Percentiles rank a stretch among this genome's conserved stretches.
Conservation (phyloP, 1,140 invertebrate genomes). For the Latrodectus geometricus region DNA sequence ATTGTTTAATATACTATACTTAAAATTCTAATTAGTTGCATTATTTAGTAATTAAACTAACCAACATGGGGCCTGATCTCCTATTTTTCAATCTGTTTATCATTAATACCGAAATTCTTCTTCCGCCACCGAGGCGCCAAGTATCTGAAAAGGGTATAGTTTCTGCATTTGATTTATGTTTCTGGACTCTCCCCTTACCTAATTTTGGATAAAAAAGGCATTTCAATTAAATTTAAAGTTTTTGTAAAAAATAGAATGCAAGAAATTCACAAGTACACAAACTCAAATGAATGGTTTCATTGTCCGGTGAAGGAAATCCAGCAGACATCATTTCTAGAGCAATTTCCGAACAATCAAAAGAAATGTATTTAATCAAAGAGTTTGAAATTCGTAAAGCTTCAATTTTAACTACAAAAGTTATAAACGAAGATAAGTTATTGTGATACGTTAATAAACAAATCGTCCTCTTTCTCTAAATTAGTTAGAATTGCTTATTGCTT, state of each 20-base stretch:
- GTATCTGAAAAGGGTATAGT: no score
- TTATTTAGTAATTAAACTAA: no score
- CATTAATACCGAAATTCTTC: no score
- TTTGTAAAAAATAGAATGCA: slow-evolving; percentile 1
- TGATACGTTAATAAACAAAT: not conserved
- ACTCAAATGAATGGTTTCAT: not conserved
- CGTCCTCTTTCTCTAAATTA: not conserved
- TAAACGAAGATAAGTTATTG: no score
- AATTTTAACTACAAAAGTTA: not conserved
- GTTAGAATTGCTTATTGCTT: not conserved
- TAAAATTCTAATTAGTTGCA: no score
- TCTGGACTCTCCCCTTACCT: no score
- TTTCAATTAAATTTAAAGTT: not conserved
- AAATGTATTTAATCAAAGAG: no score
- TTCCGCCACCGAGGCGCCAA: no score
- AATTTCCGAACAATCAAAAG: not conserved
- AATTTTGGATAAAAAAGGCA: slow-evolving; percentile 10
- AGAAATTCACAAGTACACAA: not conserved
- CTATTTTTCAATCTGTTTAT: no score
- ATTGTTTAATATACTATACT: no score
- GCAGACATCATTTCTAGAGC: not conserved
- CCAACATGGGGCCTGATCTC: no score
- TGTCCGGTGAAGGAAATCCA: slow-evolving; percentile 13
- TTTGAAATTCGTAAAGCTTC: not conserved
- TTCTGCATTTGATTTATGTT: no score